Evolutionary conservation across 2,113 vertebrate genomes (phyloP).

Genomic region (Alectura lathami): DNA sequence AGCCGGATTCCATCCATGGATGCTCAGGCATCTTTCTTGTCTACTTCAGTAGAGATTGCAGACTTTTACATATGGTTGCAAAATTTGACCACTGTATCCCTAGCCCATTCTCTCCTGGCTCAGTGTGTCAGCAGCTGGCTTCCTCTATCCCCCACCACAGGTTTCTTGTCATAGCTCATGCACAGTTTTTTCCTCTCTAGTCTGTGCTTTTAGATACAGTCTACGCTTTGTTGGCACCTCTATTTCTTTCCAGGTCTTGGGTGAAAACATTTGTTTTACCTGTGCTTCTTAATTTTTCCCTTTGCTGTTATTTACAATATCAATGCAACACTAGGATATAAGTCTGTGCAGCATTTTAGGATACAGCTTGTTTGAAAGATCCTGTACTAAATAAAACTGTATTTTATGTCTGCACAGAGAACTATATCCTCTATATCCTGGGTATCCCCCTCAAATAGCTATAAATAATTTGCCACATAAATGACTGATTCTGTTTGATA

Average conservation of each 20-base stretch:
- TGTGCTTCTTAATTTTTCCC: constrained; percentile 3
- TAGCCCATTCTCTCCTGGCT: background rate
- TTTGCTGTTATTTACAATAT: constrained; percentile 29
- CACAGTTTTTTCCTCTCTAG: background rate
- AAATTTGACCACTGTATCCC: background rate
- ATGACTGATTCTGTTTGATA: constrained; percentile 18
- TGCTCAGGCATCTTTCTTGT: background rate
- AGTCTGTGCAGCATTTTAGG: constrained; percentile 10
- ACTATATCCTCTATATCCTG: background rate
- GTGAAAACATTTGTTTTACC: constrained; percentile 25
- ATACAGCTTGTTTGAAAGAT: constrained; percentile 22
- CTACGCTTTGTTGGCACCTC: background rate
- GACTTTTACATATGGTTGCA: background rate
- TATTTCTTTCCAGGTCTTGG: constrained; percentile 7
- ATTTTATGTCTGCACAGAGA: constrained; percentile 38
- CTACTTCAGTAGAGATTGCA: background rate
- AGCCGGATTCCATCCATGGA: background rate
- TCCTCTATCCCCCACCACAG: background rate
- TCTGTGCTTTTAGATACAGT: background rate
- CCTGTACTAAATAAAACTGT: constrained; percentile 16
- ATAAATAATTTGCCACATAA: constrained; percentile 21
- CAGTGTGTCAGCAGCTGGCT: background rate
- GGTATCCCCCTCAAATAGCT: background rate
- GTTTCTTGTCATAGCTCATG: background rate
- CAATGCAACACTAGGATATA: background rate